phyloP scores from a whole-genome alignment of 2,888 invertebrate genomes.

The Gymnosoma rotundatum region DNA sequence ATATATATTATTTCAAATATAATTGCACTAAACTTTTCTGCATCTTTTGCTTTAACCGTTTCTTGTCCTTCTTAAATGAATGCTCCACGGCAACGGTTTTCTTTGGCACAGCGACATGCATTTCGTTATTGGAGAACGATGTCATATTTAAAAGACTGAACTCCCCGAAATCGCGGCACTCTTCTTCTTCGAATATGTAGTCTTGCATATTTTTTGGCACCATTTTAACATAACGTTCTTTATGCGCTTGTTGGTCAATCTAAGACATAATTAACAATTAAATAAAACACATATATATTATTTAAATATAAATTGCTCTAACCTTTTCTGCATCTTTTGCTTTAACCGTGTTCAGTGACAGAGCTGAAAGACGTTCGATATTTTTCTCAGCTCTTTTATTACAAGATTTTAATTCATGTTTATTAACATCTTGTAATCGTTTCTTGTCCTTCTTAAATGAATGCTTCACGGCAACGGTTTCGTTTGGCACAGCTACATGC shows the following conservation, averaged over 20 bases:
- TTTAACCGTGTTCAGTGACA: slow-evolving; percentile 68
- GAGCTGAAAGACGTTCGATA: slow-evolving; percentile 64
- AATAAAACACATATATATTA: neutral
- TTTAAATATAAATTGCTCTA: neutral
- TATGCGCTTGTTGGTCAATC: slow-evolving; percentile 70
- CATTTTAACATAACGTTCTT: slow-evolving; percentile 58
- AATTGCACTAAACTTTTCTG: slow-evolving; percentile 63
- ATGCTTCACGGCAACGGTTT: neutral
- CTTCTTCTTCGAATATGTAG: slow-evolving; percentile 72
- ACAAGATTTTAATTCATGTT: slow-evolving; percentile 46
- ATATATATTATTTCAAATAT: neutral
- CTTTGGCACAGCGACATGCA: slow-evolving; percentile 5
- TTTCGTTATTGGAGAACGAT: slow-evolving; percentile 10
- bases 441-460: slow-evolving; percentile 31
- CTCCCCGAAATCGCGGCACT: slow-evolving; percentile 70
- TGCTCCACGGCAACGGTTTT: neutral
- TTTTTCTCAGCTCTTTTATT: slow-evolving; percentile 67
- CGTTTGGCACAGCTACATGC: slow-evolving; percentile 3
- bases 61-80: slow-evolving; percentile 30
- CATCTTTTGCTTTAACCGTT: slow-evolving; percentile 58
- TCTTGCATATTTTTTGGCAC: slow-evolving; percentile 62
- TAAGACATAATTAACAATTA: slow-evolving; percentile 29
- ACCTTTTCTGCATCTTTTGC: slow-evolving; percentile 69
- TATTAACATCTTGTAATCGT: slow-evolving; percentile 63
- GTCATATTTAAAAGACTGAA: neutral